phyloP scores from a whole-genome alignment of 2,888 invertebrate species.

The Drosophila ezoana region DNA sequence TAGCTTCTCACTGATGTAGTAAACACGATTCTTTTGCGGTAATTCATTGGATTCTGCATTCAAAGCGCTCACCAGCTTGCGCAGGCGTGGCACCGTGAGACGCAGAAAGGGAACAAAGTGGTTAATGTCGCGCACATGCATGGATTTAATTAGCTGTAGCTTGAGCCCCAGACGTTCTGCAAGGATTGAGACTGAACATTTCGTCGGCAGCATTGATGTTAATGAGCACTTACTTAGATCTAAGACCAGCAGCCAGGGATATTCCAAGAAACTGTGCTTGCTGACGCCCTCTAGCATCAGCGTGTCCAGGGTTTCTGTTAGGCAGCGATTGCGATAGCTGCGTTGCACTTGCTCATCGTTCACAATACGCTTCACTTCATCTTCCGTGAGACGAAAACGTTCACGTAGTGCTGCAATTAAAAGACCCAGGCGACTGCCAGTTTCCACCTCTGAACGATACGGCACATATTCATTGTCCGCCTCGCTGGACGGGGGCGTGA shows the following conservation, averaged over 20 bases:
- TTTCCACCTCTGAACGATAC: slow-evolving; percentile 70
- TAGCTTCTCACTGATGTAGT: slow-evolving; percentile 86
- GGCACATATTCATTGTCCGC: slow-evolving; percentile 76
- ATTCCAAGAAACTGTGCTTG: slow-evolving; percentile 77
- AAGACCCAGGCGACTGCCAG: slow-evolving; percentile 19
- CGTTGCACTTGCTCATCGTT: slow-evolving; percentile 71
- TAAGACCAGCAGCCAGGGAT: slow-evolving; percentile 83
- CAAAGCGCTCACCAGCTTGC: slow-evolving; percentile 65
- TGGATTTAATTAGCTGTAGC: slow-evolving; percentile 83
- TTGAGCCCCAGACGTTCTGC: slow-evolving; percentile 82
- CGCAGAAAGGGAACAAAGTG: slow-evolving; percentile 86
- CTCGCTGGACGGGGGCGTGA: slow-evolving; percentile 44
- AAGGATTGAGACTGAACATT: background rate
- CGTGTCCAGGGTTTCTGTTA: slow-evolving; percentile 60
- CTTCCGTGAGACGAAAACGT: slow-evolving; percentile 60
- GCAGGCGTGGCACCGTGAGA: slow-evolving; percentile 83
- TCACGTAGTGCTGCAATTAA: slow-evolving; percentile 61
- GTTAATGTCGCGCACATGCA: slow-evolving; percentile 85
- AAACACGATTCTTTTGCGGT: slow-evolving; percentile 86
- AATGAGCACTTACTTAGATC: slow-evolving; percentile 65
- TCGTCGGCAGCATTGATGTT: no score
- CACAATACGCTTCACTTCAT: slow-evolving; percentile 68
- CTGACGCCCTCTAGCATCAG: slow-evolving; percentile 72
- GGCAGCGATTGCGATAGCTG: slow-evolving; percentile 55
- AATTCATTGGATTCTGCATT: slow-evolving; percentile 84